Evolutionary conservation across 2,797 vertebrate species (phyloP).

Genomic region (Etheostoma perlongum): DNA sequence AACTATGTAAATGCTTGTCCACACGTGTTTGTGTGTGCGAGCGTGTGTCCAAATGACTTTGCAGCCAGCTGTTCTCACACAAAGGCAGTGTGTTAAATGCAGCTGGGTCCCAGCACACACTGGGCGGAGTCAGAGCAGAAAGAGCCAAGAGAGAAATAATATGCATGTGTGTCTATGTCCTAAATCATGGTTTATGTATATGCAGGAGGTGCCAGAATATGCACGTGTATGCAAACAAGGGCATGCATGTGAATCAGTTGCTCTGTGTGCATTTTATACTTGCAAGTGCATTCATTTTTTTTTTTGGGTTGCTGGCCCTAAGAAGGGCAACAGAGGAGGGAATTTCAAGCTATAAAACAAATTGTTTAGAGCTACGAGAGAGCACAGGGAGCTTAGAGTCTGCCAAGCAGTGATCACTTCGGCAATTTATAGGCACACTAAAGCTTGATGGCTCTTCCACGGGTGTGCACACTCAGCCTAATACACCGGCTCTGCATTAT

Average conservation of each 20-base stretch:
- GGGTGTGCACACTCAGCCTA: constrained; percentile 59
- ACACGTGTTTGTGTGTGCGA: constrained; percentile 39
- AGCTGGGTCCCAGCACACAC: constrained; percentile 54
- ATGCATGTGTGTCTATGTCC: constrained; percentile 14
- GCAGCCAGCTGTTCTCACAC: constrained; percentile 80
- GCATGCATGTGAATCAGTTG: constrained; percentile 7
- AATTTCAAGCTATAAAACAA: constrained; percentile 69
- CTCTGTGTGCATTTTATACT: constrained; percentile 23
- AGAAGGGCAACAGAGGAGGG: constrained; percentile 50
- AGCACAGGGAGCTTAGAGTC: constrained; percentile 60
- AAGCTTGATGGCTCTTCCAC: constrained; percentile 61
- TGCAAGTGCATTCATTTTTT: constrained; percentile 33
- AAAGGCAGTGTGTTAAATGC: constrained; percentile 67
- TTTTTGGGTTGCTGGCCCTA: constrained; percentile 34
- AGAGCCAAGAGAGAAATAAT: constrained; percentile 45
- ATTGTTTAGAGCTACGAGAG: constrained; percentile 67
- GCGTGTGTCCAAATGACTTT: constrained; percentile 67
- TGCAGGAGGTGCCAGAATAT: constrained; percentile 10
- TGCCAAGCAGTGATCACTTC: constrained; percentile 72
- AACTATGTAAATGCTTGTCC: constrained; percentile 33
- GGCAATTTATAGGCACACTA: constrained; percentile 69
- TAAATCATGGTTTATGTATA: constrained; percentile 41
- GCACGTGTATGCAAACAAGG: constrained; percentile 21
- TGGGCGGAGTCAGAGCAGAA: constrained; percentile 33
- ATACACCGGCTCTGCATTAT: constrained; percentile 50